A percentile compares a stretch with the other conserved stretches of the same genome.
phyloP scores from a whole-genome alignment of 2,113 vertebrate genomes.

The Callionymus lyra region DNA sequence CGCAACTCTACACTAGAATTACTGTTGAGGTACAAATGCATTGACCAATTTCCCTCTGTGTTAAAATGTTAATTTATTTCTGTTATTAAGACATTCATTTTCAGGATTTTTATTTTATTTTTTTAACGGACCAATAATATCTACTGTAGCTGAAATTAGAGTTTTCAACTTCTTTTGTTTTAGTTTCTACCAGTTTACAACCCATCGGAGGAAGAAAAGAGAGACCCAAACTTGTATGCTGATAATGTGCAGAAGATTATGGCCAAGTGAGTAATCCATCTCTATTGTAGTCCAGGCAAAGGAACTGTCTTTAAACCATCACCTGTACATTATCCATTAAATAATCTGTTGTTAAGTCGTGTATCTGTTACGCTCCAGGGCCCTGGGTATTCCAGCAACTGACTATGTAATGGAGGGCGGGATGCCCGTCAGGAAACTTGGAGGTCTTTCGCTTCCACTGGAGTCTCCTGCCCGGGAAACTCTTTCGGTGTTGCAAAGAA shows the following conservation, averaged over 20 bases:
- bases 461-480: conserved; percentile 68
- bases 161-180: background rate
- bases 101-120: no score
- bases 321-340: no score
- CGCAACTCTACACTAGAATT: conserved; percentile 74
- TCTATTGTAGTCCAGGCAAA: background rate
- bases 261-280: conserved; percentile 68
- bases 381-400: conserved; percentile 72
- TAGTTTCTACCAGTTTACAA: conserved; percentile 83
- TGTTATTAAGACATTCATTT: no score
- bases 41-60: no score
- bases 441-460: conserved; percentile 68
- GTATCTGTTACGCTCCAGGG: conserved; percentile 47
- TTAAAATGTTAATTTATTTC: background rate
- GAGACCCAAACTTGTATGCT: conserved; percentile 74
- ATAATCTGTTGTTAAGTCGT: no score
- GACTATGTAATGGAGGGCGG: conserved; percentile 75
- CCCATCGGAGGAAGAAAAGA: conserved; percentile 72
- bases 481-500: conserved; percentile 34
- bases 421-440: conserved; percentile 69
- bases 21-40: conserved; percentile 72
- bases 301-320: no score
- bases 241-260: conserved; percentile 82
- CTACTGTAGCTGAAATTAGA: no score
- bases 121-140: no score